Base-by-base conservation (phyloP, 2,888 invertebrate genomes). In the Acleris cristana region DNA sequence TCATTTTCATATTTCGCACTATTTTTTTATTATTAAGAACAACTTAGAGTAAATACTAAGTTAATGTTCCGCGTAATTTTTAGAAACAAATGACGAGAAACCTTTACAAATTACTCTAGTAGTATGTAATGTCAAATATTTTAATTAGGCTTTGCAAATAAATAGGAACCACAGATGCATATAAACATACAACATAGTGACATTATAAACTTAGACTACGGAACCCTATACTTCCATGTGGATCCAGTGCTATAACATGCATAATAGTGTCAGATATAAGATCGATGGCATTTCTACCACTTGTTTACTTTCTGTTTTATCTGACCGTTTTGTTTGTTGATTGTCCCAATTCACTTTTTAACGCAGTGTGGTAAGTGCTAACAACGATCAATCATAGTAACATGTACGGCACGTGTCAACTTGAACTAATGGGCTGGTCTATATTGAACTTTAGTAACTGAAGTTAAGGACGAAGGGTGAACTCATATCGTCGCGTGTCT, bases 371-470 rank as follows among this genome's bases (percentile, higher is more conserved):
- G 79, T 86, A 83, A 88, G 85, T 86, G 85, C 81, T 81, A 86
- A 86, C 81, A 80, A 79, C 85, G 80, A 89, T 89, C 87, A 86
- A 89, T 89, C 88, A 88, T 83, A 74, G 82, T 80, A 80, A 84
- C 85, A 86, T 85, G 82, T 81, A 76, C 78, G 82, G 82, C 67
- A 63, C 63, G 67, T 26, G 67, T 67, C 57, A 52, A 56, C 30
- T 30, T 53, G 19, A 61, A 26, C 12, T 12, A 26, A 44, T 34
- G 45, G 45, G 12, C 44, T 55, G 56, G 26, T 34, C 57, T 30
- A 67, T 30, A 53, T 49, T 54, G 58, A 67, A 1, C 53, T 57
- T 4, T 63, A 58, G 57, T 52, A 48, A 30, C 21, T 57, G 12
- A 3, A 49, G 6, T 23, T 7, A 58, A 58, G 30, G 48, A 7